These are phyloP conservation scores for Tachina lurida DNA, from an alignment of 2,888 invertebrate species.

Conservation along the genomic window DNA sequence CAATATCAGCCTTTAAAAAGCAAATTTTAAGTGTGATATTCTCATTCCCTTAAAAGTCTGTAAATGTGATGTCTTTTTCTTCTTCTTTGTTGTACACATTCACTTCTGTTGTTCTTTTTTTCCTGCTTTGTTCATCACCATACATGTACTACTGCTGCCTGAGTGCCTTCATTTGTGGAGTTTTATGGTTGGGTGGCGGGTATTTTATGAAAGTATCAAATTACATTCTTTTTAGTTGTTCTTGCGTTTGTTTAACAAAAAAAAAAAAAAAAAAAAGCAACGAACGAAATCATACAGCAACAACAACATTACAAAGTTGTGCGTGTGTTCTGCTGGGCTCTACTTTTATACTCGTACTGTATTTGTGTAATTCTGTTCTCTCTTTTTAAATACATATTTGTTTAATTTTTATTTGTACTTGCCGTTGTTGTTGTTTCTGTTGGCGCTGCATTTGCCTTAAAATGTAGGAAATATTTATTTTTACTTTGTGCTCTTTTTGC, in stretches of 20 bases:
- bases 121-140: conserved; percentile 72
- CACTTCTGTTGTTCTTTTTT: conserved; percentile 70
- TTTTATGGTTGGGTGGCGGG: conserved; percentile 82
- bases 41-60: conserved; percentile 21
- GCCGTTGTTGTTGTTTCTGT: conserved; percentile 52
- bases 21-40: neutral
- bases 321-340: conserved; percentile 78
- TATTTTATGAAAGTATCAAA: conserved; percentile 80
- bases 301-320: conserved; percentile 73
- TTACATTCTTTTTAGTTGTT: conserved; percentile 73
- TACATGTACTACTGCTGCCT: conserved; percentile 69
- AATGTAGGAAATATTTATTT: conserved; percentile 63
- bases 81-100: conserved; percentile 40
- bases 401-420: conserved; percentile 62
- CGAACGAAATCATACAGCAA: conserved; percentile 4
- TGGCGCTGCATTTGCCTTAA: conserved; percentile 65
- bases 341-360: conserved; percentile 66
- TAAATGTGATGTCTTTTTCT: conserved; percentile 25
- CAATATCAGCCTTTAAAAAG: neutral
- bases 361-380: conserved; percentile 12
- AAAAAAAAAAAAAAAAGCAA: neutral
- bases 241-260: conserved; percentile 54
- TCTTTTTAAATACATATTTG: conserved; percentile 58
- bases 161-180: conserved; percentile 78
- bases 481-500: conserved; percentile 70